Conservation (phyloP, 2,888 invertebrate genomes). For the Monoplex corrugatus region DNA sequence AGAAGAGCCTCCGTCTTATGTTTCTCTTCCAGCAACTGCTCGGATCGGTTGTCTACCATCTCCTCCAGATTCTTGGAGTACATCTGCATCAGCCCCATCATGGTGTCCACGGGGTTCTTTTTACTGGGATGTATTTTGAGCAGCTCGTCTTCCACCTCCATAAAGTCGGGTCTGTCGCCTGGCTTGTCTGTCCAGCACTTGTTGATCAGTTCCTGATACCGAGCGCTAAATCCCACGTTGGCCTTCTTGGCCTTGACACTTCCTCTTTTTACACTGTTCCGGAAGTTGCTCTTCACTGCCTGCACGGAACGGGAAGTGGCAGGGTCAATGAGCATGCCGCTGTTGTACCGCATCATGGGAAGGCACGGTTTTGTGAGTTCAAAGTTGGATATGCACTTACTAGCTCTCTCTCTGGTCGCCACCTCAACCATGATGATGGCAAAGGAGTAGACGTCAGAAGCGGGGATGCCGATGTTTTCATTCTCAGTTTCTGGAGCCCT, state of each 20-base stretch:
- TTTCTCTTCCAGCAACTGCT: conserved; percentile 97
- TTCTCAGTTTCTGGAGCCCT: conserved; percentile 67
- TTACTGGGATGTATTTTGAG: conserved; percentile 74
- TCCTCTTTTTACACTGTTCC: too few species aligned
- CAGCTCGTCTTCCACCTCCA: conserved; percentile 64
- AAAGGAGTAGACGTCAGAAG: conserved; percentile 73
- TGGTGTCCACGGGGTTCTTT: conserved; percentile 75
- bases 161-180: conserved; percentile 67
- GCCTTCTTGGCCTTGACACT: too few species aligned
- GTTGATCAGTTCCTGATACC: conserved; percentile 63
- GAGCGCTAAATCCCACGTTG: too few species aligned
- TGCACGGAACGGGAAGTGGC: too few species aligned
- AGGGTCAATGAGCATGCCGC: too few species aligned
- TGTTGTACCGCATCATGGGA: too few species aligned
- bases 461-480: too few species aligned
- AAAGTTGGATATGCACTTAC: too few species aligned
- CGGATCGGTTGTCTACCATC: conserved; percentile 96
- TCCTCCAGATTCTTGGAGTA: conserved; percentile 85
- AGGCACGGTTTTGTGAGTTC: too few species aligned
- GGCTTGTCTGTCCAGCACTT: conserved; percentile 66
- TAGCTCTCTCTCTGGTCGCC: conserved; percentile 72
- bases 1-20: conserved; percentile 97
- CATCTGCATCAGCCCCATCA: conserved; percentile 87
- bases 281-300: too few species aligned
- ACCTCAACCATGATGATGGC: conserved; percentile 75